These are phyloP conservation scores for Allacma fusca DNA, from an alignment of 2,888 invertebrate genomes.

Conservation along the genomic window DNA sequence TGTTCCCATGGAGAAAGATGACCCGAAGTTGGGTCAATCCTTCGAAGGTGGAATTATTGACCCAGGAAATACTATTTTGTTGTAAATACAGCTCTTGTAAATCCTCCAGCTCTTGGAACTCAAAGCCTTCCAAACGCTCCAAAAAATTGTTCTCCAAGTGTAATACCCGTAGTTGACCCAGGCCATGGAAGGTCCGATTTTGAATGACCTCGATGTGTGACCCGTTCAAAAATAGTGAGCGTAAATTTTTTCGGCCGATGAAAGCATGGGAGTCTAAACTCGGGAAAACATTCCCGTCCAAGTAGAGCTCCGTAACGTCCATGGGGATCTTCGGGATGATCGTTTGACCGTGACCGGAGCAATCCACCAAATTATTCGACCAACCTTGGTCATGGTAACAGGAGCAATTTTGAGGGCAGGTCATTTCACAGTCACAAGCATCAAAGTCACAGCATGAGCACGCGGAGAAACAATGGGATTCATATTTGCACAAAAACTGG, in stretches of 20 bases:
- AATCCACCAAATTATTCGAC: constrained; percentile 86
- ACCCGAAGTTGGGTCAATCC: constrained; percentile 73
- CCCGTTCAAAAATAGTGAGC: constrained; percentile 78
- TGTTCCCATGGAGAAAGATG: constrained; percentile 77
- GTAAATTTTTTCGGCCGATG: constrained; percentile 81
- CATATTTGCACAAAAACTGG: constrained; percentile 85
- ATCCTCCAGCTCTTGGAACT: constrained; percentile 80
- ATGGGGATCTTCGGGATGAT: constrained; percentile 85
- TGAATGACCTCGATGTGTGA: constrained; percentile 81
- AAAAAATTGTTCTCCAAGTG: constrained; percentile 80
- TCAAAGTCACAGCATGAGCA: constrained; percentile 92
- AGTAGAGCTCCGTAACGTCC: constrained; percentile 87
- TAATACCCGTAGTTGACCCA: constrained; percentile 77
- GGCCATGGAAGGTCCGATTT: constrained; percentile 85
- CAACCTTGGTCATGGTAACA: constrained; percentile 89
- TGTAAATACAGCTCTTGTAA: constrained; percentile 77
- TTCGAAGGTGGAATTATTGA: constrained; percentile 77
- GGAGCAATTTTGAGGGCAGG: constrained; percentile 84
- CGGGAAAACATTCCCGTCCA: constrained; percentile 83
- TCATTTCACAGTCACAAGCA: constrained; percentile 92
- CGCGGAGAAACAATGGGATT: constrained; percentile 83
- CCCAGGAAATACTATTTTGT: constrained; percentile 74
- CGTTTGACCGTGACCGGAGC: constrained; percentile 68
- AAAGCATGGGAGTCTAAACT: constrained; percentile 82
- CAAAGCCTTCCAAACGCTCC: constrained; percentile 76